Base-by-base conservation (phyloP, 2,113 vertebrate genomes). In the Myrmophylax atrothorax region DNA sequence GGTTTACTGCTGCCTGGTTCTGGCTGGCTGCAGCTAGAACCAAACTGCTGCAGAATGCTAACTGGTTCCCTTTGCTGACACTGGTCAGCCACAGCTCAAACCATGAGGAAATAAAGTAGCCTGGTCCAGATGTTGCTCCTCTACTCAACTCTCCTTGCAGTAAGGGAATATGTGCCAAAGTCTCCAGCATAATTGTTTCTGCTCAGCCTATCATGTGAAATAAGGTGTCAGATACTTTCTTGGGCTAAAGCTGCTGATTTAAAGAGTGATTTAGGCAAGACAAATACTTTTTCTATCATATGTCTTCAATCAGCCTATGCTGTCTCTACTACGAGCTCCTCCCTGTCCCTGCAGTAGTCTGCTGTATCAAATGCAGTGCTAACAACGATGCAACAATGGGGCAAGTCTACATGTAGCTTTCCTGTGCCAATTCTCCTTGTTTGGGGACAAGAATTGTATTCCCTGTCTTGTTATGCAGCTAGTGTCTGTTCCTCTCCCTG, bases 91-190 rank as follows among this genome's bases (percentile, higher is more conserved):
- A 50, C 33, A 87, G 70, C 29, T 79, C 55, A 37, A 84, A 26
- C 26, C 28, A 44, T 18, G 26, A 78, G 7, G 26, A 28, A 60
- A 0, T 11, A 74, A 70, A 2, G 7, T 2, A 28, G 10, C 3
- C 25, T 15, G 58, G 25, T 33, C 18, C 29, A 87, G 46, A 49
- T 49, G 7, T 2, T 64, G 26, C 35, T 76, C 26, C 29, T 59
- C 26, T 59, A 63, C 4, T 40, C 35, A 63, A 12, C 16, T 70
- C 66, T 46, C n/a, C 12, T 70, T 75, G 8, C 5, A 52, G 62
- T 25, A 60, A 29, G 28, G 28, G 11, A n/a, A 1, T 29, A 62
- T 67, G 5, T n/a, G 42, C 12, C 17, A 4, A 69, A 79, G 18
- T 60, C 22, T 62, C 75, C 33, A 40, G 23, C 24, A 55, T 49